Base-by-base conservation (phyloP, 2,113 vertebrate genomes). In the Gymnarchus niloticus region DNA sequence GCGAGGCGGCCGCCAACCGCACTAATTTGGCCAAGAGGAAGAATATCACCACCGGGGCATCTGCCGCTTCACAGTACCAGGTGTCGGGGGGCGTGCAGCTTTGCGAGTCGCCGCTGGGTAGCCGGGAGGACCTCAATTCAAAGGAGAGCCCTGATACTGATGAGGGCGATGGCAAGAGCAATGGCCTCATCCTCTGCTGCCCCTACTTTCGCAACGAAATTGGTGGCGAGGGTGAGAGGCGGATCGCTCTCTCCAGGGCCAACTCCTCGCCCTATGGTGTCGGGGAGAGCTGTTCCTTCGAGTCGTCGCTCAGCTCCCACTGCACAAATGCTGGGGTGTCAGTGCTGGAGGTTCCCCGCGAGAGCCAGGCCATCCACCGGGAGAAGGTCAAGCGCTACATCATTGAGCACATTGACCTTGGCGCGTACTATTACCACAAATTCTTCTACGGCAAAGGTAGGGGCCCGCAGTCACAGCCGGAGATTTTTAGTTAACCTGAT, bases 371-470 rank as follows among this genome's bases (percentile, higher is more conserved):
- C 8, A 90, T 96, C 84, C 95, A 95, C 88, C 90, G 95, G 86
- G 96, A 97, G 89, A 95, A 95, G 87, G 94, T 96, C 83, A 96
- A 95, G 87, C 94, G 96, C 87, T 97, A 96, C 87, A 94, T 96
- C 91, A 96, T 97, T n/a, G 96, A 97, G 6, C 96, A 97, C 84
- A 93, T 96, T 25, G 96, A 97, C 90, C 95, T 96, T 2, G 96
- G 96, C 82, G 95, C 96, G 1, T 96, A 96, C 91, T 97, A 97
- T 81, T 97, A 96, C 90, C 94, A 96, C 77, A 97, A 95, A 85
- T 96, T 96, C 93, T 97, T 97, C 93, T 96, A 96, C 3, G 96
- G 94, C 81, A 97, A 95, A 96, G 96, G 96, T 97, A 93, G 92
- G 81, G 46, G 78, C 46, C 44, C 51, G 46, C 51, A 8, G 4